Conservation (phyloP, 1,140 invertebrate species). For the Lysiphlebus fabarum region DNA sequence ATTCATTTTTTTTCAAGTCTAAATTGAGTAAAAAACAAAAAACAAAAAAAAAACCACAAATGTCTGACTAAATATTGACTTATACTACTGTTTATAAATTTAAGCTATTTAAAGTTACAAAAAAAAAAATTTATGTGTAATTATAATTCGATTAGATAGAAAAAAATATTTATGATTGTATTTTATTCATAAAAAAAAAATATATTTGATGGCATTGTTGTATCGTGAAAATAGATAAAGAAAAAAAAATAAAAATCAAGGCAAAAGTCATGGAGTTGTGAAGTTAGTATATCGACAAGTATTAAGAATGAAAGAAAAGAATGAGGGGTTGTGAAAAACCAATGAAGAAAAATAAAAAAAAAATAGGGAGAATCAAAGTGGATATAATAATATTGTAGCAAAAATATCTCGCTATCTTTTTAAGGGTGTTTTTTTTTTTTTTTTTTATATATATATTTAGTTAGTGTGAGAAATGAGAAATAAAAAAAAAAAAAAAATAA, state of each 20-base stretch:
- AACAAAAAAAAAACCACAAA: no score
- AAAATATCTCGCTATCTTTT: slow-evolving; percentile 26
- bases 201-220: neutral
- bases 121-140: slow-evolving; percentile 24
- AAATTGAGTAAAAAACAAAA: no score
- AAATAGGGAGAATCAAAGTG: slow-evolving; percentile 9
- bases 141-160: slow-evolving; percentile 46
- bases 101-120: no score
- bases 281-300: slow-evolving; percentile 6
- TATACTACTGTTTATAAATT: no score
- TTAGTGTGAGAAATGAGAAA: no score
- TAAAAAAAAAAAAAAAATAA: no score
- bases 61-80: no score
- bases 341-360: neutral
- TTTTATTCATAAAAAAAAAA: slow-evolving; percentile 25
- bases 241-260: slow-evolving; percentile 1
- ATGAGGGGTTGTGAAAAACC: neutral
- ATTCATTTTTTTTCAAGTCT: no score
- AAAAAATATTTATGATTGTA: slow-evolving; percentile 16
- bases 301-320: slow-evolving; percentile 9
- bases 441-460: no score
- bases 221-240: neutral
- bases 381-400: slow-evolving; percentile 30
- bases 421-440: neutral
- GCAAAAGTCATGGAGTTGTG: neutral